Percentiles rank a stretch among this genome's conserved stretches.
phyloP scores from a whole-genome alignment of 2,113 vertebrate genomes.

The Cavia aperea region DNA sequence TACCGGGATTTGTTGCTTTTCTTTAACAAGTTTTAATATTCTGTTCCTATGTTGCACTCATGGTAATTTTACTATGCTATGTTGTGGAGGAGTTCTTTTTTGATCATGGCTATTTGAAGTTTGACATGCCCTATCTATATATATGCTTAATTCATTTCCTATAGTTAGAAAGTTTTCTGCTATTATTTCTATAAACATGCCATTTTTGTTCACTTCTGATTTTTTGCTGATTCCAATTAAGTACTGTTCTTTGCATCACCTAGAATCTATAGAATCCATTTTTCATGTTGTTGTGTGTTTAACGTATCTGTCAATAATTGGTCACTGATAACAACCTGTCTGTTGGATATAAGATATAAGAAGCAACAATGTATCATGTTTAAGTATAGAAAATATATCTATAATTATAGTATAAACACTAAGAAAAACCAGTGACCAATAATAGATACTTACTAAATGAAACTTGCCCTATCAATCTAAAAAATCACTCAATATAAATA shows the following conservation, averaged over 20 bases:
- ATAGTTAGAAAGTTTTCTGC: neutral
- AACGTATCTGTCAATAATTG: neutral
- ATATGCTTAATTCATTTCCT: neutral
- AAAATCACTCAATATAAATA: neutral
- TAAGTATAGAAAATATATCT: neutral
- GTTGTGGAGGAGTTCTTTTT: neutral
- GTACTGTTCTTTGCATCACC: neutral
- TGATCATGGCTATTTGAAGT: neutral
- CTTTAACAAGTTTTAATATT: neutral
- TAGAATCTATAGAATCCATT: neutral
- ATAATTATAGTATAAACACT: neutral
- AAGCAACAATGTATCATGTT: neutral
- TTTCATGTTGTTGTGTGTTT: neutral
- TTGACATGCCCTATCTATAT: neutral
- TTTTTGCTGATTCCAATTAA: neutral
- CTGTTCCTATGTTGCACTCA: neutral
- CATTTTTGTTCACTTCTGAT: neutral
- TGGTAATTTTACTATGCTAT: neutral
- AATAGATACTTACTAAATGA: neutral
- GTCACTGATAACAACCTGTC: neutral
- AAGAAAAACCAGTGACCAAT: neutral
- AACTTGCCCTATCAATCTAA: neutral
- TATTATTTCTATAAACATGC: neutral
- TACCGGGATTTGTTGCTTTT: neutral
- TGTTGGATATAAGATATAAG: neutral